Evolutionary conservation across 2,888 invertebrate species (phyloP).

Genomic region (Dynastes maya): DNA sequence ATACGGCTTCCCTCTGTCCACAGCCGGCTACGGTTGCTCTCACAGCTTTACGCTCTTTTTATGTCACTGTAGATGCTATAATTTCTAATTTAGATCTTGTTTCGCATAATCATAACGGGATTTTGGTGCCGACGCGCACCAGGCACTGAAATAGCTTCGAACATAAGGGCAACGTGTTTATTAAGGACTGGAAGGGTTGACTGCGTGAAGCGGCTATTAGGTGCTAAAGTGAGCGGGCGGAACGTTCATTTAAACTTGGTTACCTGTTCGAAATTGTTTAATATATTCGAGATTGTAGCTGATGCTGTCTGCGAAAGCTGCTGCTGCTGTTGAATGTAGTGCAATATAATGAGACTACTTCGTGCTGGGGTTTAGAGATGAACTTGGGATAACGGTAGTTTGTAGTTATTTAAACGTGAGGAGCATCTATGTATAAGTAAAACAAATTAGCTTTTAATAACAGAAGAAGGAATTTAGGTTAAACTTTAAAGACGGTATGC

Average conservation of each 20-base stretch:
- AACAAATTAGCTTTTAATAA: no score
- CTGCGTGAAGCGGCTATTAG: constrained; percentile 26
- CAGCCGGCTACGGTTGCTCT: neutral
- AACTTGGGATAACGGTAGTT: no score
- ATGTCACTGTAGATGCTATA: neutral
- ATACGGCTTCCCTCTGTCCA: neutral
- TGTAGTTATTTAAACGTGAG: no score
- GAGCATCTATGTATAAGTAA: no score
- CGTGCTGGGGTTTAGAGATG: no score
- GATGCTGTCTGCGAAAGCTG: constrained; percentile 4
- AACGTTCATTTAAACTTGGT: constrained; percentile 13
- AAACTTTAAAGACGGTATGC: no score
- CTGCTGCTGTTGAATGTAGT: neutral
- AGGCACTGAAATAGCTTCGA: constrained; percentile 6
- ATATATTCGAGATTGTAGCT: constrained; percentile 23
- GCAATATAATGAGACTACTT: no score
- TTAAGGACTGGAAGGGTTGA: constrained; percentile 20
- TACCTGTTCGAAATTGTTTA: constrained; percentile 17
- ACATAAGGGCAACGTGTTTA: constrained; percentile 25
- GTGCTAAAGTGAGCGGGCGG: constrained; percentile 22
- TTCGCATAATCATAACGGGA: constrained; percentile 32
- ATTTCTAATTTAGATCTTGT: constrained; percentile 34
- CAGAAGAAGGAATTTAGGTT: no score
- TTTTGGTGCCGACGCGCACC: constrained; percentile 9
- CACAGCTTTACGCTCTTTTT: constrained; percentile 8